Evolutionary conservation across 2,888 invertebrate species (phyloP).

Genomic region (Syritta pipiens): DNA sequence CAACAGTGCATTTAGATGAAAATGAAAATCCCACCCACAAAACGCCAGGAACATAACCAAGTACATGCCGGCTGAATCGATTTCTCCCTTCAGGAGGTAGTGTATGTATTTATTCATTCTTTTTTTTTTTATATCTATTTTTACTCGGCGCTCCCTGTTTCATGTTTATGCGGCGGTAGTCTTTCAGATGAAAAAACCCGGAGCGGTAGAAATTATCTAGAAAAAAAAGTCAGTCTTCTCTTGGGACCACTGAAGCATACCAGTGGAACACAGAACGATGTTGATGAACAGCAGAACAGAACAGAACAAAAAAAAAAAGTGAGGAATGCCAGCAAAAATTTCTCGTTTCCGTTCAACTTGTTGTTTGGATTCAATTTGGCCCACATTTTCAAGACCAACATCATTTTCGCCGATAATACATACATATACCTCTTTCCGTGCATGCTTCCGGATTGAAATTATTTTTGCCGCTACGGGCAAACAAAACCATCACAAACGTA

Average conservation of each 20-base stretch:
- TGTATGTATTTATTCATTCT: conserved; percentile 23
- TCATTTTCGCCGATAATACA: conserved; percentile 36
- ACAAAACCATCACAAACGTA: conserved; percentile 1
- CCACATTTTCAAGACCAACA: conserved; percentile 44
- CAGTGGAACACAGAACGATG: conserved; percentile 12
- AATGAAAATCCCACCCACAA: conserved; percentile 60
- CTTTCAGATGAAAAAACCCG: conserved; percentile 61
- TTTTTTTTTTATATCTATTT: conserved; percentile 43
- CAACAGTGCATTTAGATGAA: conserved; percentile 63
- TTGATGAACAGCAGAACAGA: conserved; percentile 24
- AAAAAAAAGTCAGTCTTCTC: conserved; percentile 54
- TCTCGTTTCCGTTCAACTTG: conserved; percentile 51
- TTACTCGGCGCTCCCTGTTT: conserved; percentile 54
- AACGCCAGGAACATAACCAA: conserved; percentile 7
- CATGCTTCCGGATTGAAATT: conserved; percentile 45
- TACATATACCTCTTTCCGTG: not conserved
- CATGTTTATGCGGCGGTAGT: conserved; percentile 64
- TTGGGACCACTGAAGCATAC: conserved; percentile 53
- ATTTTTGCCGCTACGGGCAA: conserved; percentile 50
- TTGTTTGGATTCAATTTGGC: conserved; percentile 66
- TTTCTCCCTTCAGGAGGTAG: conserved; percentile 45
- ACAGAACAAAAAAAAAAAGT: conserved; percentile 7
- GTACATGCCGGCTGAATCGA: conserved; percentile 60
- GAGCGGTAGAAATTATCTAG: conserved; percentile 58
- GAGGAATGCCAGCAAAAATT: conserved; percentile 53